Conservation (phyloP, 2,888 invertebrate species). For the Spilarctia lutea region DNA sequence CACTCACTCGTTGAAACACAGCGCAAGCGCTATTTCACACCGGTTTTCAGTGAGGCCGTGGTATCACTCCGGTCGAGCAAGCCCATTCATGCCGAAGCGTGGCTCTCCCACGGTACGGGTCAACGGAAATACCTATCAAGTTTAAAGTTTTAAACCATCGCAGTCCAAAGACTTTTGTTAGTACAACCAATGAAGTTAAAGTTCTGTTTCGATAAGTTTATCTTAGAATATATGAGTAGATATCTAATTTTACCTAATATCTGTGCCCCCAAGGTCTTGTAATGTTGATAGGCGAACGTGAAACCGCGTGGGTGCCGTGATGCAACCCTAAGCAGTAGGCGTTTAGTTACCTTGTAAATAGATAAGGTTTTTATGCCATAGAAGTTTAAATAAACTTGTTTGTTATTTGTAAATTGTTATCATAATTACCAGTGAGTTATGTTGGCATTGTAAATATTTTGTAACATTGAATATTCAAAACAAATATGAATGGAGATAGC, state of each 20-base stretch:
- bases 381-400: conserved; percentile 43
- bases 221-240: conserved; percentile 1
- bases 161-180: background rate
- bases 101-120: too few species aligned
- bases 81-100: too few species aligned
- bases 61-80: too few species aligned
- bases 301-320: conserved; percentile 42
- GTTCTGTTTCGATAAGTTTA: background rate
- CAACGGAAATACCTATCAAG: background rate
- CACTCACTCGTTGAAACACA: too few species aligned
- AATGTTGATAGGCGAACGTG: conserved; percentile 29
- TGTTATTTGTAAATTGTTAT: conserved; percentile 22
- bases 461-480: background rate
- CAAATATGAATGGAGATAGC: background rate
- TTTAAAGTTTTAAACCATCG: background rate
- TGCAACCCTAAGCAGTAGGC: conserved; percentile 23
- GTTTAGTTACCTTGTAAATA: conserved; percentile 53
- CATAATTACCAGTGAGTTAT: background rate
- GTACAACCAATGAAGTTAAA: background rate
- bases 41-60: too few species aligned
- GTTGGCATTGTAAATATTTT: background rate
- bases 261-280: conserved; percentile 39
- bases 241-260: conserved; percentile 4
- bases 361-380: conserved; percentile 53
- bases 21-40: too few species aligned